Evolutionary conservation across 2,888 invertebrate species (phyloP), one percentile per base, ranked within the genome.

Genomic region (Leptopilina syphax): DNA sequence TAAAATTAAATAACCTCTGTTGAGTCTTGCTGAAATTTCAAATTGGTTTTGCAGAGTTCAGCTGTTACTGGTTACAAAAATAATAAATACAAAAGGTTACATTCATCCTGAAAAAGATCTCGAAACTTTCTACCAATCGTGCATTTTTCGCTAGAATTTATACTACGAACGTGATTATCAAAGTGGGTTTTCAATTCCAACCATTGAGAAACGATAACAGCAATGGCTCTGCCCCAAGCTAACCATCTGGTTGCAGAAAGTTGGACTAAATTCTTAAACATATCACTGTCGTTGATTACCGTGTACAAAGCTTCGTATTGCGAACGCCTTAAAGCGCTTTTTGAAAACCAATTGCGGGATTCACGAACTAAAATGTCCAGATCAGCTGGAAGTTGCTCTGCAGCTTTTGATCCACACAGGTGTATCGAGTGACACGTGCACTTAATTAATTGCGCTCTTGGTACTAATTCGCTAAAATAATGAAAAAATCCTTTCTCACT

Each of bases 301-400:
- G 47, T 9, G 9, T 47, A 47, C 47, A 27, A 27, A 27, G 27
- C 27, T 27, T 27, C 27, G 27, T 27, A 27, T 27, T 27, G 27
- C 27, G 27, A 47, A 65, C 66, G 12, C 18, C 66, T 27, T 66
- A n/a, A 66, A n/a, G 84, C 63, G 63, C 85, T 85, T 50, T 82
- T 70, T 10, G 66, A 80, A 76, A 87, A 87, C 83, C 84, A 87
- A 76, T 82, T 84, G 54, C 84, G 82, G 12, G 81, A 82, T 84
- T 86, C 85, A 27, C 80, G 79, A n/a, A 87, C 68, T 18, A 87
- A 50, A 80, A 81, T 87, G 18, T 87, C 86, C 13, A 87, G 44
- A 54, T 79, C 60, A 65, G 76, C 70, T 7, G 83, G 83, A 24
- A 86, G 67, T 67, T 68, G 80, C 76, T 83, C 78, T 47, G 80